These are phyloP conservation scores for Pachyrhynchus sulphureomaculatus DNA, from an alignment of 1,140 invertebrate genomes.

Conservation along the genomic window DNA sequence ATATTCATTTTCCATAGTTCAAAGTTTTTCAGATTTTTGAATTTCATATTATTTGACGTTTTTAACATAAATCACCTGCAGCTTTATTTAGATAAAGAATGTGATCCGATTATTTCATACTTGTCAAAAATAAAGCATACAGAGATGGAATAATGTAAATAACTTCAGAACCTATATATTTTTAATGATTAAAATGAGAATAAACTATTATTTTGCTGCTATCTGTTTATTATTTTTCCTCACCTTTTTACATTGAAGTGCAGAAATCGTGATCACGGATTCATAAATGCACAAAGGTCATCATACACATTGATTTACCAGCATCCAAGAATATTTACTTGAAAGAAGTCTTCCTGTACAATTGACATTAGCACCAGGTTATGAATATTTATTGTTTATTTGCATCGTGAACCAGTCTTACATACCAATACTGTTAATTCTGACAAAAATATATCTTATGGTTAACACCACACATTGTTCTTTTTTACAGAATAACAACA, in stretches of 20 bases:
- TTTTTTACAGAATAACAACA: slow-evolving; percentile 37
- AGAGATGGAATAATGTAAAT: background rate
- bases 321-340: slow-evolving; percentile 27
- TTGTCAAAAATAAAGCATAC: background rate
- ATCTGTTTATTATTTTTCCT: background rate
- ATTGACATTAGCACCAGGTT: slow-evolving; percentile 21
- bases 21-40: too few relatives aligned
- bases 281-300: slow-evolving; percentile 30
- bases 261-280: background rate
- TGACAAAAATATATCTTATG: background rate
- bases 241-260: background rate
- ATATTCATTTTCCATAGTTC: too few relatives aligned
- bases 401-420: background rate
- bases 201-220: background rate
- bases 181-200: background rate
- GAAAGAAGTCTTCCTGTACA: slow-evolving; percentile 8
- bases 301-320: slow-evolving; percentile 24
- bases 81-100: background rate
- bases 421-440: background rate
- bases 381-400: slow-evolving; percentile 3
- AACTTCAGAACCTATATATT: background rate
- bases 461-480: slow-evolving; percentile 15
- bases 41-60: background rate
- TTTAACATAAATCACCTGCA: background rate
- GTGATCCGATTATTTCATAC: background rate